Evolutionary conservation across 2,113 vertebrate genomes (phyloP).

Genomic region (Machaerirhynchus nigripectus): DNA sequence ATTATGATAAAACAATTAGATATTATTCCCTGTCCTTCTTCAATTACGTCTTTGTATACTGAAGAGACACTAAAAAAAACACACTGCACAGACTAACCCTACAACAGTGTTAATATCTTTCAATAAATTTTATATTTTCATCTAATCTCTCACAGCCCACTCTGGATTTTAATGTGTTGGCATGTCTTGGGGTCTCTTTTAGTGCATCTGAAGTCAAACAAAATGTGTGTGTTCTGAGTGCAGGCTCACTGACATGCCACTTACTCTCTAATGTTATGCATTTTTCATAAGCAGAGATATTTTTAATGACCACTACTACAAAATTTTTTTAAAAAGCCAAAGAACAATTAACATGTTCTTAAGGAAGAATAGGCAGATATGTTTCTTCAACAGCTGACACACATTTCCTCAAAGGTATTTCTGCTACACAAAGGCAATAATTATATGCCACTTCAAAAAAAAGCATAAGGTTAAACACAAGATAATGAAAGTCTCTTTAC

Average conservation of each 20-base stretch:
- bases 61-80: background rate
- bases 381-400: background rate
- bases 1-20: background rate
- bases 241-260: background rate
- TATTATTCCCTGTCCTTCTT: background rate
- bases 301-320: background rate
- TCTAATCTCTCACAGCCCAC: background rate
- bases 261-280: background rate
- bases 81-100: background rate
- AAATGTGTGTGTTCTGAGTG: background rate
- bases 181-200: background rate
- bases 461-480: background rate
- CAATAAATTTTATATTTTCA: background rate
- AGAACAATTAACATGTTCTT: background rate
- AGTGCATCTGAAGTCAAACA: background rate
- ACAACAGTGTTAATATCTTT: background rate
- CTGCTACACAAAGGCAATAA: background rate
- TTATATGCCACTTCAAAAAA: constrained; percentile 3
- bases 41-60: background rate
- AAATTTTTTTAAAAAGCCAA: background rate
- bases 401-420: background rate
- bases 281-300: background rate
- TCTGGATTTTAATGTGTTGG: background rate
- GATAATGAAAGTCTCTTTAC: background rate
- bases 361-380: background rate